Evolutionary conservation across 2,113 vertebrate genomes (phyloP).

Genomic region (Triplophysa siluroides): DNA sequence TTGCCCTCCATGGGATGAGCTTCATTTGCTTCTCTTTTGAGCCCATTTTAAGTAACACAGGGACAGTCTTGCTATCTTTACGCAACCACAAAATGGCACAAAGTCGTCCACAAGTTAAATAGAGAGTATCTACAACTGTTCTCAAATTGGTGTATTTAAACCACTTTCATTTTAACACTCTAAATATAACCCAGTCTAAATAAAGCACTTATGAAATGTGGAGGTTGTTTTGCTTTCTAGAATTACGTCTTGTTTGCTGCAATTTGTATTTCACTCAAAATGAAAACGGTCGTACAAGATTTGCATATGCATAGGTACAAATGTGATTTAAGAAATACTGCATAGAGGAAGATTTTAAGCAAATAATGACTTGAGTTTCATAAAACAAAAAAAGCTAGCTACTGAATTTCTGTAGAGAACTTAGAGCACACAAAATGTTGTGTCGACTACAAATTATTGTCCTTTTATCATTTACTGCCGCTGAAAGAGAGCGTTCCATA

Average conservation of each 20-base stretch:
- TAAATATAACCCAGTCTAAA: slow-evolving; percentile 13
- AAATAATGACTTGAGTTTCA: too few relatives aligned
- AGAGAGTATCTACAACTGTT: too few relatives aligned
- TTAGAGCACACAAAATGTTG: background rate
- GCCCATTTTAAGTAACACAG: slow-evolving; percentile 28
- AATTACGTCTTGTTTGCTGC: background rate
- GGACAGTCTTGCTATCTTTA: slow-evolving; percentile 19
- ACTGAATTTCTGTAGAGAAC: background rate
- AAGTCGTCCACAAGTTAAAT: background rate
- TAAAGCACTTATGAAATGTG: background rate
- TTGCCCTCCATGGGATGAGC: slow-evolving; percentile 27
- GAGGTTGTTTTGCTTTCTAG: background rate
- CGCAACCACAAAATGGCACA: background rate
- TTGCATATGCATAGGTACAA: background rate
- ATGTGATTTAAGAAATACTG: too few relatives aligned
- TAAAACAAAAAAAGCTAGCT: too few relatives aligned
- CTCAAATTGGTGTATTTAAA: background rate
- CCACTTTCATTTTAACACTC: background rate
- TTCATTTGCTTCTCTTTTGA: slow-evolving; percentile 21
- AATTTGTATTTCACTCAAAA: background rate
- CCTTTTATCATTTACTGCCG: background rate
- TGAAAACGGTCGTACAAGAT: background rate
- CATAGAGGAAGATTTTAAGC: too few relatives aligned
- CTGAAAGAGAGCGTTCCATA: too few relatives aligned
- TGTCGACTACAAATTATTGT: background rate